These are phyloP conservation scores for Hypolimnas misippus DNA, from an alignment of 2,888 invertebrate species.

Conservation along the genomic window DNA sequence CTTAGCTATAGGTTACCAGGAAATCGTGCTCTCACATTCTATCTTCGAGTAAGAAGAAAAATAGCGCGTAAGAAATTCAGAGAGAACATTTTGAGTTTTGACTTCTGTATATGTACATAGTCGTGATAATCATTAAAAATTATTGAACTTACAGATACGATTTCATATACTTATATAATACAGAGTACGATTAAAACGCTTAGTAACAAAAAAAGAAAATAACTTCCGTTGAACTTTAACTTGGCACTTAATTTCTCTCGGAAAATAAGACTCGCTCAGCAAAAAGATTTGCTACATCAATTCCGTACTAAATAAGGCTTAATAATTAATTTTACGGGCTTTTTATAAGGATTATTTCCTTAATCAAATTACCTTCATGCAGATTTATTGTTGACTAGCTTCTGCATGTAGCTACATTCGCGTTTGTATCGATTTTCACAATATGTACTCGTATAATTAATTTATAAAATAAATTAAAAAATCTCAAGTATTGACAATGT, in stretches of 20 bases:
- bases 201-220: background rate
- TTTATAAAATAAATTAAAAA: too few relatives aligned
- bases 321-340: background rate
- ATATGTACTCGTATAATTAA: too few relatives aligned
- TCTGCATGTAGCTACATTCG: too few relatives aligned
- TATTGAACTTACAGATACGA: background rate
- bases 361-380: constrained; percentile 1
- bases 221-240: constrained; percentile 1
- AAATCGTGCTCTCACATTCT: too few relatives aligned
- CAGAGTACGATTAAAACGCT: background rate
- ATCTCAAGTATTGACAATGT: too few relatives aligned
- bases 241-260: constrained; percentile 6
- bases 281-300: constrained; percentile 1
- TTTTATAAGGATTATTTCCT: constrained; percentile 3
- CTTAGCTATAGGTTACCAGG: too few relatives aligned
- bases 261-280: constrained; percentile 2
- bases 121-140: too few relatives aligned
- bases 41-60: too few relatives aligned
- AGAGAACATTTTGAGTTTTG: too few relatives aligned
- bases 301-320: constrained; percentile 6
- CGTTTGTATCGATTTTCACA: too few relatives aligned
- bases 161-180: background rate
- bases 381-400: background rate
- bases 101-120: too few relatives aligned
- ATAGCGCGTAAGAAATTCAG: too few relatives aligned